These are phyloP conservation scores for Takifugu rubripes DNA, from an alignment of 2,797 vertebrate species.

Conservation along the genomic window DNA sequence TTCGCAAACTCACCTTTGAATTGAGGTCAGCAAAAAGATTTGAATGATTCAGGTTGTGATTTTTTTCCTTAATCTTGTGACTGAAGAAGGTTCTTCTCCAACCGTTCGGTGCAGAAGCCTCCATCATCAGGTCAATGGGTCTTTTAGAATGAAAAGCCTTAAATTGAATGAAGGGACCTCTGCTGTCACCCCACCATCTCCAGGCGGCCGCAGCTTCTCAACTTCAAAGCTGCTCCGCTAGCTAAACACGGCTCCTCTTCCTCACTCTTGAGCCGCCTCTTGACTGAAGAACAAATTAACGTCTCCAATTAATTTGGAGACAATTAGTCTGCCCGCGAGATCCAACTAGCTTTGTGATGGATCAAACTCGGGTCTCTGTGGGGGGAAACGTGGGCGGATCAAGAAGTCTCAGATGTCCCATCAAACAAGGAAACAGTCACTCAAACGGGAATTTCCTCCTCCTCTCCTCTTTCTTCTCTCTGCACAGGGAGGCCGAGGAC, in stretches of 20 bases:
- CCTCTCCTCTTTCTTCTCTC: background rate
- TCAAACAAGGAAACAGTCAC: conserved; percentile 33
- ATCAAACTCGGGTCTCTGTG: conserved; percentile 45
- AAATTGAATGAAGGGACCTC: conserved; percentile 23
- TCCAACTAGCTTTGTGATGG: conserved; percentile 60
- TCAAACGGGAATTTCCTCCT: conserved; percentile 6
- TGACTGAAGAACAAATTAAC: conserved; percentile 46
- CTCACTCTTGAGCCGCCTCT: conserved; percentile 42
- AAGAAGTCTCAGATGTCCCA: conserved; percentile 60
- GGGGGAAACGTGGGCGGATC: conserved; percentile 43
- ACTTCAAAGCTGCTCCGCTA: conserved; percentile 57
- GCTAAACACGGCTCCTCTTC: conserved; percentile 23
- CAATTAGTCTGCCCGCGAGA: conserved; percentile 54
- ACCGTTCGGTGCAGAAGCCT: background rate
- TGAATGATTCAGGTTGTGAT: conserved; percentile 1
- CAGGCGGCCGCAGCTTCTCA: conserved; percentile 5
- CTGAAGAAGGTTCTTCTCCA: background rate
- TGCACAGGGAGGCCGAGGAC: conserved; percentile 4
- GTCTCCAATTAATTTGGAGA: conserved; percentile 62
- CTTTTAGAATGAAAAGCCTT: too few relatives aligned
- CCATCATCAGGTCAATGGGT: too few relatives aligned
- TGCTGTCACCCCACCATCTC: conserved; percentile 29
- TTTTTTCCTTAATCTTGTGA: too few relatives aligned
- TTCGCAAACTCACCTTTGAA: background rate
- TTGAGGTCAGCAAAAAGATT: conserved; percentile 1